Conservation (phyloP, 1,140 invertebrate species). For the Xylocopa sonorina region DNA sequence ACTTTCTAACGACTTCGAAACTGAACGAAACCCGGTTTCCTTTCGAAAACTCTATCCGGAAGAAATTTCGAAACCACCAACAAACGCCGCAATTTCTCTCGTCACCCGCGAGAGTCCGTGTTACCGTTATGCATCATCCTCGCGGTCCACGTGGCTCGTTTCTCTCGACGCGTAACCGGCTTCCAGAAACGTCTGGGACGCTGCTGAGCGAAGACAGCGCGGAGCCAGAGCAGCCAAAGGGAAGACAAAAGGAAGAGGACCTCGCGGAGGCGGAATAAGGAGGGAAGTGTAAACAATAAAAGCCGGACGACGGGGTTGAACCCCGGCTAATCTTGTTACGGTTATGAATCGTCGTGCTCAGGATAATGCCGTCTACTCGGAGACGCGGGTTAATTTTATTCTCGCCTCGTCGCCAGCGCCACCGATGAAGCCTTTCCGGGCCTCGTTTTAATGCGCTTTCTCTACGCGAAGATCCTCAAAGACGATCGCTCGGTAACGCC, state of each 20-base stretch:
- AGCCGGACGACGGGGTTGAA: constrained; percentile 55
- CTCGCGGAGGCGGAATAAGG: constrained; percentile 38
- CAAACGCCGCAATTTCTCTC: not conserved
- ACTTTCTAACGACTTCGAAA: too few relatives aligned
- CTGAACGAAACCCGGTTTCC: too few relatives aligned
- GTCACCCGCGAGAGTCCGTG: too few relatives aligned
- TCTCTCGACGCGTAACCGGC: constrained; percentile 33
- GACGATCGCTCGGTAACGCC: too few relatives aligned
- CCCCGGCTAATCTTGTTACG: constrained; percentile 66
- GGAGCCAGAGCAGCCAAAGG: not conserved
- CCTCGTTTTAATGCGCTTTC: not conserved
- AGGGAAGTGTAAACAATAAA: constrained; percentile 71
- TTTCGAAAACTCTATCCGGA: not conserved
- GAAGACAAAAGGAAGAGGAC: constrained; percentile 29
- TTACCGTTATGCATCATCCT: too few relatives aligned
- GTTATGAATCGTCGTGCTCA: constrained; percentile 67
- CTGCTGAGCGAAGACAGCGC: not conserved
- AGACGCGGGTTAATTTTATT: constrained; percentile 63
- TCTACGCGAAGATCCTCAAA: not conserved
- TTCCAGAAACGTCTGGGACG: not conserved
- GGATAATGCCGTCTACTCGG: constrained; percentile 67
- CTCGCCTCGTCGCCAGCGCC: constrained; percentile 9
- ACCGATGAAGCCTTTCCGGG: constrained; percentile 33
- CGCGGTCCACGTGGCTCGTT: constrained; percentile 3
- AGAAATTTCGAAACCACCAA: not conserved